Evolutionary conservation across 2,888 invertebrate species (phyloP).

Genomic region (Lasioglossum pauxillum): DNA sequence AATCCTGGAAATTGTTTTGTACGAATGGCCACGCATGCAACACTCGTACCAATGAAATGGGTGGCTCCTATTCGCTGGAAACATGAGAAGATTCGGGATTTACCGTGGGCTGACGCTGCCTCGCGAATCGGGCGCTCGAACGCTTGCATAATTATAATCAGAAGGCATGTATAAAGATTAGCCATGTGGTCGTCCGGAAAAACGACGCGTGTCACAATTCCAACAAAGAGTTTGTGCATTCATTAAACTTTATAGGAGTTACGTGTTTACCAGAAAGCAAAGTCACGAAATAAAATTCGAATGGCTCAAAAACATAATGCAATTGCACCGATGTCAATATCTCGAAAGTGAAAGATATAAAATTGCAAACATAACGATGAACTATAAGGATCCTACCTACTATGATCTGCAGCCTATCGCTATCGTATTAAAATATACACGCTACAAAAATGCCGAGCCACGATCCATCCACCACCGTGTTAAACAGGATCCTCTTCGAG

Average conservation of each 20-base stretch:
- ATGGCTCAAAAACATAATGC: too few relatives aligned
- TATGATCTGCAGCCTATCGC: too few relatives aligned
- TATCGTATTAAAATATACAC: not conserved
- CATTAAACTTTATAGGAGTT: too few relatives aligned
- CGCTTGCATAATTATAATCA: not conserved
- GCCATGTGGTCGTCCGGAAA: not conserved
- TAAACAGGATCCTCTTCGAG: not conserved
- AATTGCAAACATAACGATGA: not conserved
- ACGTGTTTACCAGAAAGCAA: too few relatives aligned
- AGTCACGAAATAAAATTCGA: too few relatives aligned
- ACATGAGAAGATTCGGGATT: not conserved
- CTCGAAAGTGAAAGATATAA: not conserved
- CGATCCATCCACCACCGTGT: not conserved
- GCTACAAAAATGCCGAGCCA: not conserved
- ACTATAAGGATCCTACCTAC: too few relatives aligned
- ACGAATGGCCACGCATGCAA: not conserved
- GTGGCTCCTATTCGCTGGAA: not conserved
- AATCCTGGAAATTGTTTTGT: slow-evolving; percentile 22
- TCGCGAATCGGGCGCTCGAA: not conserved
- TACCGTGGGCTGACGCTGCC: not conserved
- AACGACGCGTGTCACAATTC: too few relatives aligned
- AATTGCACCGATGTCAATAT: too few relatives aligned
- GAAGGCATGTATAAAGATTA: not conserved
- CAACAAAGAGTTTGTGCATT: too few relatives aligned
- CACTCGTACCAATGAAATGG: not conserved